Base-by-base conservation (phyloP, 2,113 vertebrate genomes). In the Podarcis muralis region DNA sequence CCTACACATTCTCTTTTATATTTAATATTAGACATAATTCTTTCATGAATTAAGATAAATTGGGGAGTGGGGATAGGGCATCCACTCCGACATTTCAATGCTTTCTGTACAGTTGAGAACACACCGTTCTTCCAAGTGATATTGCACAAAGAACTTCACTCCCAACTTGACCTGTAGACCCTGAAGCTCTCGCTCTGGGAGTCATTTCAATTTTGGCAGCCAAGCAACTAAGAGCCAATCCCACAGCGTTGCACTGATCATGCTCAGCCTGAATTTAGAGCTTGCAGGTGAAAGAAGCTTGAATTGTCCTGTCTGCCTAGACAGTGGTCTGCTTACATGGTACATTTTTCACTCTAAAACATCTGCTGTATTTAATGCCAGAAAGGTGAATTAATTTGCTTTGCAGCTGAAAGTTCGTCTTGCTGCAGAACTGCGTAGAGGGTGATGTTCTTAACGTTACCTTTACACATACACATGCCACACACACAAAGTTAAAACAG, bases 121-220 rank as follows among this genome's bases (percentile, higher is more conserved):
- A 90, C 88, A 6, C 77, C 84, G 88, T n/a, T 92, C 35, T 87
- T 82, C 90, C 93, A 85, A 78, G 87, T 88, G 87, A 87, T 83
- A 84, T 91, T 80, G 81, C 78, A 12, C 92, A 93, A 95, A 90
- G 88, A 95, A 93, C 84, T 90, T 90, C 57, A 8, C 81, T 87
- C 89, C 86, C n/a, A 16, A 83, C 92, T 88, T 81, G 92, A 65
- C 88, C 94, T 89, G 48, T 66, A 91, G 90, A 91, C 84, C 91
- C 86, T 85, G 91, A 89, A 91, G 35, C 93, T 96, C 85, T 87
- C 87, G 71, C 88, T 86, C 89, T 90, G 86, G 80, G 90, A 91
- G 82, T 86, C 76, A 90, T 92, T 84, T 92, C 92, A 94, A 95
- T 92, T 93, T 94, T 96, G 94, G 93, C 93, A 93, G 94, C 83